phyloP scores from a whole-genome alignment of 2,888 invertebrate species.

The Galerucella calmariensis region DNA sequence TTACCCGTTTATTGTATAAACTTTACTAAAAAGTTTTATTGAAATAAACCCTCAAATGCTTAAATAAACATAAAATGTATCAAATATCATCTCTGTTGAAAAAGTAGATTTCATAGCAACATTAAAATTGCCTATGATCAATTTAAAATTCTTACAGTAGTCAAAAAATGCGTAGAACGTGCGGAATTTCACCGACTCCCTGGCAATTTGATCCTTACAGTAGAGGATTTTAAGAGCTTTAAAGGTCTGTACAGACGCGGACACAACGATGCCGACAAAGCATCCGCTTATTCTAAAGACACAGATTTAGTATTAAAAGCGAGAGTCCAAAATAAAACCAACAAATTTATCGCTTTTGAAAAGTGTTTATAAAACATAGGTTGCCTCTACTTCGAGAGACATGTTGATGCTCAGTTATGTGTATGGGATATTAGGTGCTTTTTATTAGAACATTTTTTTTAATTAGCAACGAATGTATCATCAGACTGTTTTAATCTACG shows the following conservation, averaged over 20 bases:
- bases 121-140: constrained; percentile 55
- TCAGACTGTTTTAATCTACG: background rate
- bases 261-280: constrained; percentile 60
- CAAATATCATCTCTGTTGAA: background rate
- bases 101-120: constrained; percentile 21
- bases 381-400: constrained; percentile 51
- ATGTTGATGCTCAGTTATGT: constrained; percentile 59
- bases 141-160: constrained; percentile 64
- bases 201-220: constrained; percentile 55
- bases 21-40: too few species aligned
- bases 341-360: constrained; percentile 63
- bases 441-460: constrained; percentile 18
- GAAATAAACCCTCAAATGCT: too few species aligned
- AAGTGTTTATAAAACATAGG: constrained; percentile 64
- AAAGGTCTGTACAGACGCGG: constrained; percentile 45
- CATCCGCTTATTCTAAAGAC: constrained; percentile 60
- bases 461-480: constrained; percentile 16
- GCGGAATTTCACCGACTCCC: constrained; percentile 53
- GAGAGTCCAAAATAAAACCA: constrained; percentile 62
- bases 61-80: background rate
- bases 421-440: constrained; percentile 21
- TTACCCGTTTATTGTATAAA: too few species aligned
- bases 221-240: constrained; percentile 41
- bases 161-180: constrained; percentile 65
- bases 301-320: constrained; percentile 64